Percentiles rank a stretch among this genome's conserved stretches.
Conservation (phyloP, 2,113 vertebrate genomes). For the Oncorhynchus gorbuscha region DNA sequence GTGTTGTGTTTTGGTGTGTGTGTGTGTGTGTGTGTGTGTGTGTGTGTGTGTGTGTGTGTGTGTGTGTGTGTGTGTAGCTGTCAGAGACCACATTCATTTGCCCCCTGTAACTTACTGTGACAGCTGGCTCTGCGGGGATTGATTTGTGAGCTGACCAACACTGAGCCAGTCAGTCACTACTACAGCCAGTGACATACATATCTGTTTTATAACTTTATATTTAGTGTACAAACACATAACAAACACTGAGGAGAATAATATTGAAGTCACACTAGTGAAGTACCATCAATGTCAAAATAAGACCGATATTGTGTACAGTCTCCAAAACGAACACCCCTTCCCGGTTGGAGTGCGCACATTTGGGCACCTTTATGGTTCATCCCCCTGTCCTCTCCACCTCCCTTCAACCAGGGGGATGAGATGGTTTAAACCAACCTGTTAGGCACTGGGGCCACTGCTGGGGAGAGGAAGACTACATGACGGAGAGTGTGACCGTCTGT, state of each 20-base stretch:
- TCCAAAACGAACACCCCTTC: constrained; percentile 42
- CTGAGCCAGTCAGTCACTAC: constrained; percentile 6
- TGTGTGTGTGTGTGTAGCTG: constrained; percentile 59
- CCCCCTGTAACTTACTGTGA: constrained; percentile 24
- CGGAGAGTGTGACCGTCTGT: no score
- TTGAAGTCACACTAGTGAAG: no score
- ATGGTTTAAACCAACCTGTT: constrained; percentile 64
- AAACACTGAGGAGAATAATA: no score
- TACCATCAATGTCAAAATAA: background rate
- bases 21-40: constrained; percentile 17
- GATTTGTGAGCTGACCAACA: constrained; percentile 7
- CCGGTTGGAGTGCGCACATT: constrained; percentile 32
- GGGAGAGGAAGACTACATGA: no score
- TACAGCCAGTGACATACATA: no score
- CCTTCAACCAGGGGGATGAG: constrained; percentile 17
- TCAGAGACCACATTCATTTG: constrained; percentile 52
- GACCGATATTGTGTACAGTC: background rate
- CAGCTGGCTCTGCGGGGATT: constrained; percentile 50
- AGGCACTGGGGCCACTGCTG: constrained; percentile 35
- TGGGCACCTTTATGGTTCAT: constrained; percentile 23
- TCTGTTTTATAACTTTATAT: no score
- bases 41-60: constrained; percentile 27
- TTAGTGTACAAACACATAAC: no score
- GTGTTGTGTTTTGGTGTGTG: constrained; percentile 38
- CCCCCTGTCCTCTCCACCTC: background rate